Conservation (phyloP, 2,888 invertebrate species). For the Tortrix viridana region DNA sequence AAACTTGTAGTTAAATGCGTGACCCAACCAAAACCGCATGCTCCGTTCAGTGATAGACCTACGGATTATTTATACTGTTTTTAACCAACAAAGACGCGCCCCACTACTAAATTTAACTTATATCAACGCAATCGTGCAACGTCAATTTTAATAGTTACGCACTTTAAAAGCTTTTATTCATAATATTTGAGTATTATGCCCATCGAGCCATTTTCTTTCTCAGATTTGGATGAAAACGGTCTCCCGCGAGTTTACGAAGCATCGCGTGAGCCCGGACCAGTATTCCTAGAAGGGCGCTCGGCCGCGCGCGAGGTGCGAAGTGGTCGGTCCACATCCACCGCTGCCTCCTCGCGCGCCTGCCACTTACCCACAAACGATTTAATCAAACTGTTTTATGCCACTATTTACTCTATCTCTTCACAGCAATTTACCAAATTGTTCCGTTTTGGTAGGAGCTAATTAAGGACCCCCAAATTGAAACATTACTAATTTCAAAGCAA, state of each 20-base stretch:
- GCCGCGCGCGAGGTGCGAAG: constrained; percentile 73
- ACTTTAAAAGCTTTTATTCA: too few relatives aligned
- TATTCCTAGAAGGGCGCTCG: constrained; percentile 69
- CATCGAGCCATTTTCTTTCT: not conserved
- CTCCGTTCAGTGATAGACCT: too few relatives aligned
- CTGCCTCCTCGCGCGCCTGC: constrained; percentile 55
- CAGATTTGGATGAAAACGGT: constrained; percentile 12
- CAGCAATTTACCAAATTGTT: constrained; percentile 50
- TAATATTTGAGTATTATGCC: too few relatives aligned
- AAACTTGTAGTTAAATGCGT: too few relatives aligned
- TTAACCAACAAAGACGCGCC: too few relatives aligned
- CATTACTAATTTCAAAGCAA: constrained; percentile 19
- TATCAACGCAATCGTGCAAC: too few relatives aligned
- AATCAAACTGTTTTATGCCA: constrained; percentile 57
- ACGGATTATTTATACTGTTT: too few relatives aligned
- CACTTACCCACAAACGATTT: constrained; percentile 62
- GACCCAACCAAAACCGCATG: too few relatives aligned
- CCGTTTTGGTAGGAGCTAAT: constrained; percentile 42
- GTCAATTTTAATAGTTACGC: too few relatives aligned
- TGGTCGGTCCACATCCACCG: constrained; percentile 68
- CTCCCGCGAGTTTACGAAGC: constrained; percentile 45
- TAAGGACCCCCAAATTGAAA: constrained; percentile 33
- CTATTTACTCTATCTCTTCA: constrained; percentile 56
- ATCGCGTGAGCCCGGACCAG: constrained; percentile 57
- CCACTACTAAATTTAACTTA: too few relatives aligned